Base-by-base conservation (phyloP, 2,797 vertebrate genomes). In the Epinephelus coioides region DNA sequence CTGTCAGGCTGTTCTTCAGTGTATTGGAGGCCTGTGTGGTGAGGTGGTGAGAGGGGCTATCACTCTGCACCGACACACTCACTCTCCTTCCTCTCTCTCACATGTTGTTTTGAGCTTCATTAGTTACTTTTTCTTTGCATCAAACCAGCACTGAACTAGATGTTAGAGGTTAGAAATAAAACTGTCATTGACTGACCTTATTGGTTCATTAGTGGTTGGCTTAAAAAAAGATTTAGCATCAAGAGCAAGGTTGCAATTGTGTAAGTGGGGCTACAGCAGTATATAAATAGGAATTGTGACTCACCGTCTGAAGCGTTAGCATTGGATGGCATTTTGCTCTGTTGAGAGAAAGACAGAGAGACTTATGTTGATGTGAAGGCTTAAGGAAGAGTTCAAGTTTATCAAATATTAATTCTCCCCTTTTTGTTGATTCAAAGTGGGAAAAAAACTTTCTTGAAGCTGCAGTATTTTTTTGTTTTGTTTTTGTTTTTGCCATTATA, bases 221-320 rank as follows among this genome's bases (percentile, higher is more conserved):
- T 46, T 47, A 6, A 27, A 43, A 25, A 1, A 13, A 66, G 25
- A 68, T 21, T 6, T n/a, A 60, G 5, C 66, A 2, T 21, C 2
- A 43, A 49, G 1, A 23, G 23, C 3, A 51, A 10, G 30, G 4
- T 34, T 34, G 34, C 34, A 2, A 17, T 9, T 30, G 47, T 38
- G 27, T 30, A 6, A 19, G 25, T 46, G 8, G 4, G 54, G 9
- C 19, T 34, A 34, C 1, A 9, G 25, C 49, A 25, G 6, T 11
- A 11, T 50, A 64, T 21, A 25, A 38, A 34, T 50, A 51, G 40
- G 60, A 47, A 59, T 7, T 51, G 13, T n/a, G 47, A 89, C 95
- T 93, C 74, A 96, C 95, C 90, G 0, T 94, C 92, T 63, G 87
- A 44, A 15, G 66, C n/a, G 49, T 73, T 73, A 21, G 81, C 50